Evolutionary conservation across 2,888 invertebrate species (phyloP), one percentile per base, ranked within the genome.

Genomic region (Tinea semifulvella): DNA sequence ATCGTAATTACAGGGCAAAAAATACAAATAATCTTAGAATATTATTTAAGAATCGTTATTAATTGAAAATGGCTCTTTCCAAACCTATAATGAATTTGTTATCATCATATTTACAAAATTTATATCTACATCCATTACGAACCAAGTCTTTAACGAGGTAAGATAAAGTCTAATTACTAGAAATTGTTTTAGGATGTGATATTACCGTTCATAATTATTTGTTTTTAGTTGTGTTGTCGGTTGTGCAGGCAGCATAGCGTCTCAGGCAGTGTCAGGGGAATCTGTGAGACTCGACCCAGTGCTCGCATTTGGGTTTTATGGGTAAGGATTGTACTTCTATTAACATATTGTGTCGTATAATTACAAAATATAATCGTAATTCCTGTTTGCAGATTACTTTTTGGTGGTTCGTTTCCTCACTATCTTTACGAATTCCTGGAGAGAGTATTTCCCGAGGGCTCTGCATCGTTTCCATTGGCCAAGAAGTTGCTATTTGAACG

Each of bases 101-200:
- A 22, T 85, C 87, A 42, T 84, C 85, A 28, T 93, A 92, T 71
- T 85, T 92, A 58, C 86, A 88, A 55, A 89, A 89, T 61, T 76
- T 92, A 42, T 91, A 90, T 61, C 83, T 85, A 49, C 85, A 88
- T 68, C 92, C 92, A 0, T 79, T 92, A 44, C 86, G 85, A 61
- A 93, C 92, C 1, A 91, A 91, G 79, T 87, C 91, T 26, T 70
- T 92, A 44, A 91, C 90, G 47, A 90, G 91, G 92, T 92, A 81
- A 80, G 70, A 52, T 44, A 47, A n/a, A 14, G 44, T 25, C 14
- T 45, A 46, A 27, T 17, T 20, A 20, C n/a, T n/a, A n/a, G n/a
- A n/a, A n/a, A n/a, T n/a, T n/a, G n/a, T n/a, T n/a, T n/a, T n/a
- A n/a, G n/a, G n/a, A n/a, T n/a, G n/a, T n/a, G n/a, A 17, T 5